Evolutionary conservation across 1,140 invertebrate genomes (phyloP).

Genomic region (Drosophila yakuba): DNA sequence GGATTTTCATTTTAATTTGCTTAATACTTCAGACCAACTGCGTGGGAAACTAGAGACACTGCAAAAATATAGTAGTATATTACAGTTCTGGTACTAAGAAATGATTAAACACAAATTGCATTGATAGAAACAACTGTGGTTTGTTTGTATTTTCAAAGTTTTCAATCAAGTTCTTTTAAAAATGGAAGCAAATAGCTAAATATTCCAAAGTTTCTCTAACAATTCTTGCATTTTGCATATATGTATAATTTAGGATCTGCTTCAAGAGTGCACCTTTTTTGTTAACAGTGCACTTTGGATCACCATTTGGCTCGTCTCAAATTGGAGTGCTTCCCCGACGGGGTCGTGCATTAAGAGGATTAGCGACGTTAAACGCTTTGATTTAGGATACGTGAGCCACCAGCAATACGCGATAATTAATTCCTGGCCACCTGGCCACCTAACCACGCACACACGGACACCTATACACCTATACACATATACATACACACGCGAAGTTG

Average conservation of each 20-base stretch:
- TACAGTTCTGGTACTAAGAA: neutral
- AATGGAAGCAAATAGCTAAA: no score
- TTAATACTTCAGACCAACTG: constrained; percentile 57
- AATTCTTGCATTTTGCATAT: no score
- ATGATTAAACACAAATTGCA: neutral
- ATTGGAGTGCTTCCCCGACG: constrained; percentile 20
- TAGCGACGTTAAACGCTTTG: constrained; percentile 77
- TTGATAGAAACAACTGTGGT: no score
- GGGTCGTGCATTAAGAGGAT: constrained; percentile 71
- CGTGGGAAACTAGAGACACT: neutral
- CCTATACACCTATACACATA: neutral
- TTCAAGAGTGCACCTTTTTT: neutral
- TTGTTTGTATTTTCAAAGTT: no score
- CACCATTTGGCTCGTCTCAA: constrained; percentile 18
- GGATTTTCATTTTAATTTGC: constrained; percentile 77
- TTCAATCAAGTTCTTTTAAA: no score
- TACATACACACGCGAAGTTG: neutral
- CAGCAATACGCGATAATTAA: constrained; percentile 77
- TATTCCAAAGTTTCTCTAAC: no score
- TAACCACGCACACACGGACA: constrained; percentile 13
- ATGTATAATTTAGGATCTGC: no score
- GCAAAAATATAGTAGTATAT: neutral
- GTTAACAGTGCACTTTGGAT: neutral
- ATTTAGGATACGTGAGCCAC: constrained; percentile 75
- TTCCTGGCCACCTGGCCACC: constrained; percentile 57